Base-by-base conservation (phyloP, 2,888 invertebrate genomes). In the Drosophila recens region DNA sequence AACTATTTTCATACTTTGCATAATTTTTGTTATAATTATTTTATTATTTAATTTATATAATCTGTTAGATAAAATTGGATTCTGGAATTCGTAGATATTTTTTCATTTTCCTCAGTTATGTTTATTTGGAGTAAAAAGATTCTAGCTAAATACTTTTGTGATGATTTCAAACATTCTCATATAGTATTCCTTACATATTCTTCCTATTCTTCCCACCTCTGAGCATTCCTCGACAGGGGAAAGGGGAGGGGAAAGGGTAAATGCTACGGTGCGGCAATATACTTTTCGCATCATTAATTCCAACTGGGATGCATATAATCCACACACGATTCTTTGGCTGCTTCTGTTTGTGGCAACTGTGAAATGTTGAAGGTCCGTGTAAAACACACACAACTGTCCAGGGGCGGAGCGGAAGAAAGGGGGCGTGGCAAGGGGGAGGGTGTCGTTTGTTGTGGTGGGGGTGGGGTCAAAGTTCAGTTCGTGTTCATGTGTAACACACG, bases 211-310 rank as follows among this genome's bases (percentile, higher is more conserved):
- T 2, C 8, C 30, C 30, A 8, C 8, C 6, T 1, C 8, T 8
- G 6, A 1, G 1, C 4, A 34, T 34, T 0, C 13, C 34, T 0
- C 11, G 38, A 5, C 4, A n/a, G n/a, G 10, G 17, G 15, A 6
- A 9, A 9, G 17, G 17, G 27, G 15, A 33, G 13, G 13, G 13
- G 13, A 23, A 23, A 3, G 8, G 51, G 51, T 1, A 23, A 40
- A 11, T 9, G 1, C 15, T 15, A n/a, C 27, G 20, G 23, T 23
- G 43, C 42, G 43, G 51, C 27, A 53, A 72, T 53, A 49, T 68
- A 38, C 63, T 72, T 67, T 82, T 49, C 75, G 75, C 82, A 82
- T 82, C 82, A 79, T 87, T 82, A 87, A 87, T 85, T 79, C 64
- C 52, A 61, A 67, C 71, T 81, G 62, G 59, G 59, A 70, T 75